A percentile compares a stretch with the other conserved stretches of the same genome.
Conservation (phyloP, 2,113 vertebrate species). For the Planiliza haematocheilus region DNA sequence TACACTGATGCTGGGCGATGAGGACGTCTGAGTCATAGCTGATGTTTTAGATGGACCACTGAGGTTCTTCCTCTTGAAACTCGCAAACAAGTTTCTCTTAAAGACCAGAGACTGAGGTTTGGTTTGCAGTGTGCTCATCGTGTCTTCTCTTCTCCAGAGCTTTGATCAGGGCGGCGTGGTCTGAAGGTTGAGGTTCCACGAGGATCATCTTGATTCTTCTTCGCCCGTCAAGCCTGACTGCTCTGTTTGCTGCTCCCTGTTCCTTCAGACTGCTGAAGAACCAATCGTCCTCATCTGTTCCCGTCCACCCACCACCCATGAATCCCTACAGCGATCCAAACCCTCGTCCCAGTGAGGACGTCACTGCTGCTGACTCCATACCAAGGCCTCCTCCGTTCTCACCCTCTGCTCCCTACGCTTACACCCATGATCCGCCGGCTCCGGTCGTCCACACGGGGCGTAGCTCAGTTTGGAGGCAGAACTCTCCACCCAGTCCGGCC, state of each 20-base stretch:
- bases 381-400: neutral
- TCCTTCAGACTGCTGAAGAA: slow-evolving; percentile 7
- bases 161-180: neutral
- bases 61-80: too few species aligned
- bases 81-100: too few species aligned
- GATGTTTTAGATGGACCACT: too few species aligned
- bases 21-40: too few species aligned
- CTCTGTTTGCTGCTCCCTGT: neutral
- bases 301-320: slow-evolving; percentile 21
- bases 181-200: slow-evolving; percentile 1
- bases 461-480: neutral
- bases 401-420: neutral
- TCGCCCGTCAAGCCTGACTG: neutral
- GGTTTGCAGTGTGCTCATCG: rapidly evolving
- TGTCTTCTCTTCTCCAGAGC: neutral
- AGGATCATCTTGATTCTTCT: neutral
- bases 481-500: neutral
- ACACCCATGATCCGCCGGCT: neutral
- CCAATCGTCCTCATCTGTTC: neutral
- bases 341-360: rapidly evolving
- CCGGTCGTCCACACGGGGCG: slow-evolving; percentile 6
- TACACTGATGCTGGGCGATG: too few species aligned
- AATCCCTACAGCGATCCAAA: slow-evolving; percentile 24
- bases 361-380: rapidly evolving
- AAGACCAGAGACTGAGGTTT: neutral